These are phyloP conservation scores for Propsilocerus akamusi DNA, from an alignment of 1,140 invertebrate species.

Conservation along the genomic window DNA sequence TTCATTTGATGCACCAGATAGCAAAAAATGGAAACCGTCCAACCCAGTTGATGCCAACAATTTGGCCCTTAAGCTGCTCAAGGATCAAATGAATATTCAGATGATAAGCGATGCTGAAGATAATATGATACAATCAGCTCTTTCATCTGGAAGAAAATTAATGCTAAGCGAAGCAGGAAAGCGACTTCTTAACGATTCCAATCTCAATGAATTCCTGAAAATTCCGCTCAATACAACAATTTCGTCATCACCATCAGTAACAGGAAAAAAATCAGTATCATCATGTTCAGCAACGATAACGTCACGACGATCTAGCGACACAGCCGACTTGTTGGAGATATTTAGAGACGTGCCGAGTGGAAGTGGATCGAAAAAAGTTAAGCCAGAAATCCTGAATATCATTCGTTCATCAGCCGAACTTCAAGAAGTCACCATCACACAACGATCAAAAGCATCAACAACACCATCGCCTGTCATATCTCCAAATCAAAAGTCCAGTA, in stretches of 20 bases:
- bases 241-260: background rate
- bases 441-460: background rate
- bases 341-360: background rate
- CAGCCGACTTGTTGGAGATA: background rate
- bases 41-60: constrained; percentile 8
- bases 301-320: background rate
- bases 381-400: background rate
- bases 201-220: background rate
- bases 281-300: background rate
- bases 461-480: background rate
- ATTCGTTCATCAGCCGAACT: background rate
- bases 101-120: constrained; percentile 44
- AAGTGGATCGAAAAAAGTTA: background rate
- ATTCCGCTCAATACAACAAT: constrained; percentile 1
- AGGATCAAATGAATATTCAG: constrained; percentile 57
- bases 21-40: constrained; percentile 11
- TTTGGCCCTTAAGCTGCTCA: constrained; percentile 39
- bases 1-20: constrained; percentile 9
- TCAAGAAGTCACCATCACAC: background rate
- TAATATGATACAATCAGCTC: constrained; percentile 41
- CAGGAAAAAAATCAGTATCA: background rate
- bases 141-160: constrained; percentile 62
- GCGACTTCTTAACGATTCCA: constrained; percentile 38
- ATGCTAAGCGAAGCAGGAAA: constrained; percentile 63
- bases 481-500: background rate